Evolutionary conservation across 2,888 invertebrate species (phyloP), one percentile per base, ranked within the genome.

Genomic region (Catocala nupta): DNA sequence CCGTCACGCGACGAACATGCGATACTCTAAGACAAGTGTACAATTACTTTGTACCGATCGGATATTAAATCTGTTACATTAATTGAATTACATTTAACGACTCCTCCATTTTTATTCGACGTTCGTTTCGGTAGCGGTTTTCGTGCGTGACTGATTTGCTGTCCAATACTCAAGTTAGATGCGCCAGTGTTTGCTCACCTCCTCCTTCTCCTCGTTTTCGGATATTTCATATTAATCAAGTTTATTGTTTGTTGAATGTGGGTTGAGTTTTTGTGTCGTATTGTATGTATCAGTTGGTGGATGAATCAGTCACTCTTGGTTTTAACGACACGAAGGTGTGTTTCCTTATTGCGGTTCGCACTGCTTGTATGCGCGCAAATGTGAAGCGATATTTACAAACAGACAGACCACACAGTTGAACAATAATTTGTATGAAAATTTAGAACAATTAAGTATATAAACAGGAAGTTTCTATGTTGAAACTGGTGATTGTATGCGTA

Each of bases 381-480:
- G 36, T 61, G 61, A 63, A 63, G 51, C 64, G 61, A 57, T 75
- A 71, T 81, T 78, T 71, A 77, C 71, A 72, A 77, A 78, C 70
- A 75, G 65, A 68, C 53, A 47, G 53, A 55, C 47, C 62, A 34
- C 25, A 13, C 44, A 34, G 45, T 64, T 64, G 61, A 68, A 57
- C 59, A 55, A 59, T 71, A 71, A 76, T 81, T 80, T 77, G 70
- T 78, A 75, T 75, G 72, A 68, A 66, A 66, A 78, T 80, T 78
- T 75, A 77, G 70, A 71, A 79, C 77, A 77, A 78, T 78, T 80
- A 63, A 74, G 77, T 71, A 54, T 80, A 75, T 85, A 89, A 86
- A 90, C 92, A 90, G 93, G 93, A 92, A 91, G 86, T 81, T 78
- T 73, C 70, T 82, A 77, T 87, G 83, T 86, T 80, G 83, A 86